Evolutionary conservation across 2,888 invertebrate genomes (phyloP), one percentile per base, ranked within the genome.

Genomic region (Noctua pronuba): DNA sequence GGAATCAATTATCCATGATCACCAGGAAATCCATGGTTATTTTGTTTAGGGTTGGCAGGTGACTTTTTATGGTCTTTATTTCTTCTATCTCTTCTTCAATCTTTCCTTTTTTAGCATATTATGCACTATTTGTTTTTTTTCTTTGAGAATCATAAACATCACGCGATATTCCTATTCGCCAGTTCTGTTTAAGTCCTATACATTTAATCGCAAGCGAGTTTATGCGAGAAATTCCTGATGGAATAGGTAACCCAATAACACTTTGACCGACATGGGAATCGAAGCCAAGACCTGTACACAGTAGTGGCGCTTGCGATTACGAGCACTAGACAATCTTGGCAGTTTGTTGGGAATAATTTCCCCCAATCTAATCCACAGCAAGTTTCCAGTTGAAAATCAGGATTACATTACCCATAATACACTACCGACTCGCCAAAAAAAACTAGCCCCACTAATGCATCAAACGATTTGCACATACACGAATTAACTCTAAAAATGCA

Each of bases 401-500:
- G 38, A 44, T 44, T 35, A 35, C 8, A 55, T 62, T 60, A 55
- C 28, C 66, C 6, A 66, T 70, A 28, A 66, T 70, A 28, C 46
- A 44, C 11, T 31, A 62, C 4, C 1, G 10, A 62, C 35, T 60
- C n/a, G 7, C 52, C 60, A 21, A 58, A 82, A 85, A 77, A 77
- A 77, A 55, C 52, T 71, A 58, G 41, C 38, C 35, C 35, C 24
- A 83, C 71, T 68, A 72, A 83, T 65, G 16, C 72, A 74, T 68
- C 73, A 82, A 73, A 70, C 73, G 62, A 74, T 86, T 86, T 77
- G 55, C 70, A 84, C 83, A 82, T 69, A 78, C 82, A 78, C 49
- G 66, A 71, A 80, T 86, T 78, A 75, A 58, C 79, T 84, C 73
- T 72, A 86, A 88, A 83, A 87, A 80, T 78, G 82, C 79, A 82